Evolutionary conservation across 2,888 invertebrate species (phyloP).

Genomic region (Onchidella celtica): DNA sequence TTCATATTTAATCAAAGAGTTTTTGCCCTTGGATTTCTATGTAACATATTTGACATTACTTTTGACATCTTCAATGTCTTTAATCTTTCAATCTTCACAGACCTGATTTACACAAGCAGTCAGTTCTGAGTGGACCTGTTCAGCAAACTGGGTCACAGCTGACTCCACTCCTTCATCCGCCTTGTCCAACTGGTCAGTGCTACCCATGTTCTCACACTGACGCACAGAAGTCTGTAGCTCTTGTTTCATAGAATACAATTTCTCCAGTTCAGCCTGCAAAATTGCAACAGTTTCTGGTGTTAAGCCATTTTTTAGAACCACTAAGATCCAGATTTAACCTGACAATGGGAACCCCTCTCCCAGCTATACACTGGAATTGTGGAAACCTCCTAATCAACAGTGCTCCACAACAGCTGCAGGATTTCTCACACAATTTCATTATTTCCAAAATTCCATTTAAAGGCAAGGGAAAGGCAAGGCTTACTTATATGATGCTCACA

Average conservation of each 20-base stretch:
- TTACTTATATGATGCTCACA: too few relatives aligned
- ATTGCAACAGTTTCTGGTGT: neutral
- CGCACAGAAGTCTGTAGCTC: conserved; percentile 92
- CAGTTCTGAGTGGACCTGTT: conserved; percentile 62
- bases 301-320: too few relatives aligned
- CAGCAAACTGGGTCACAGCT: conserved; percentile 62
- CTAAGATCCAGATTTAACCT: too few relatives aligned
- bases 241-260: conserved; percentile 92
- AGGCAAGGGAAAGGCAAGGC: too few relatives aligned
- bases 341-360: too few relatives aligned
- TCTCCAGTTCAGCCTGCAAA: conserved; percentile 87
- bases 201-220: conserved; percentile 88
- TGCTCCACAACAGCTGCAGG: too few relatives aligned
- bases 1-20: too few relatives aligned
- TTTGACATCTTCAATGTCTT: neutral
- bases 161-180: conserved; percentile 83
- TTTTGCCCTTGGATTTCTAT: too few relatives aligned
- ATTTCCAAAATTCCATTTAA: too few relatives aligned
- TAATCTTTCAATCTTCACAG: neutral
- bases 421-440: too few relatives aligned
- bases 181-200: conserved; percentile 91
- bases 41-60: neutral
- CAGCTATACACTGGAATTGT: too few relatives aligned
- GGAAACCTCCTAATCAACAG: too few relatives aligned
- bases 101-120: conserved; percentile 68